Evolutionary conservation across 2,888 invertebrate genomes (phyloP).

Genomic region (Galeruca laticollis): DNA sequence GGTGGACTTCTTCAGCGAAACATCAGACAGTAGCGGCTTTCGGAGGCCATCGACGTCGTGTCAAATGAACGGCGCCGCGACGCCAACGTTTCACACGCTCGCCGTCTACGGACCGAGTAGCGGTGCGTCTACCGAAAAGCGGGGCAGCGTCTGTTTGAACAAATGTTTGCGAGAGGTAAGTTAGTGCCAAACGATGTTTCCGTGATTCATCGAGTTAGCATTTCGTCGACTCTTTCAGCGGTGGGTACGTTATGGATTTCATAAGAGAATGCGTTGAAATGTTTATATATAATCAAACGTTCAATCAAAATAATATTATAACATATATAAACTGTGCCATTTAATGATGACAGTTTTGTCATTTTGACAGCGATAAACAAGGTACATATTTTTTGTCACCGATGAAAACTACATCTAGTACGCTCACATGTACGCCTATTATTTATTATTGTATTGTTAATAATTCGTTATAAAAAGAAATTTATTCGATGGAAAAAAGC

Average conservation of each 20-base stretch:
- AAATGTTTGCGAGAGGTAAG: slow-evolving; percentile 67
- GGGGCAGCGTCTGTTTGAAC: slow-evolving; percentile 66
- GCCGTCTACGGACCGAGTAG: slow-evolving; percentile 37
- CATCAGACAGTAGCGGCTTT: slow-evolving; percentile 38
- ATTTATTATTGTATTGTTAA: no score
- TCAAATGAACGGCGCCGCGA: slow-evolving; percentile 43
- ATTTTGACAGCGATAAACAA: no score
- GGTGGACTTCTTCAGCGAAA: slow-evolving; percentile 73
- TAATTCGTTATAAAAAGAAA: no score
- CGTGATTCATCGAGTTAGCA: not conserved
- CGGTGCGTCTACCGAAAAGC: slow-evolving; percentile 59
- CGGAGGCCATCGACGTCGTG: slow-evolving; percentile 47
- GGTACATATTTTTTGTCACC: no score
- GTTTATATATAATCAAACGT: no score
- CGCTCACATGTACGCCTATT: no score
- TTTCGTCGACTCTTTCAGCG: not conserved
- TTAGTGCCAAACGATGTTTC: slow-evolving; percentile 38
- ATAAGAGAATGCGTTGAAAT: no score
- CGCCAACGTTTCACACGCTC: slow-evolving; percentile 48
- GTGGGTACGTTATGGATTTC: not conserved
- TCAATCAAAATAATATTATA: no score
- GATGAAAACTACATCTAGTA: no score
- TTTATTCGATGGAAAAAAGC: no score
- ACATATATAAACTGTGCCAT: no score
- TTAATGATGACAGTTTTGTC: no score